Evolutionary conservation across 2,888 invertebrate genomes (phyloP).

Genomic region (Litoditis marina): DNA sequence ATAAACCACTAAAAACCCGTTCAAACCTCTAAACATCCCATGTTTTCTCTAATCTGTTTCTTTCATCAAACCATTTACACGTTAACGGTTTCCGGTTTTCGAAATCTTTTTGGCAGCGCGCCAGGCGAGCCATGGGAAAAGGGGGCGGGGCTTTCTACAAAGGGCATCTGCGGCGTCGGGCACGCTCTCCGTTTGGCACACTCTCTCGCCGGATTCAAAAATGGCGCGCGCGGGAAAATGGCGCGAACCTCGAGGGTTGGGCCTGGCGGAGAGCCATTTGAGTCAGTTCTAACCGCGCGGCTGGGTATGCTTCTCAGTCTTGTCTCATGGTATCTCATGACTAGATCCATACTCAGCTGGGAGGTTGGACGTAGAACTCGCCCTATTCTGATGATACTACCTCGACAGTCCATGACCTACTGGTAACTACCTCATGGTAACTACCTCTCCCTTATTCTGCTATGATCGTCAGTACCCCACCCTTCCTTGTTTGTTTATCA

Average conservation of each 20-base stretch:
- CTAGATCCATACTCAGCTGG: constrained; percentile 18
- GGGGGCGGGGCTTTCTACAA: not conserved
- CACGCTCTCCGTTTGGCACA: not conserved
- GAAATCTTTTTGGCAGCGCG: not conserved
- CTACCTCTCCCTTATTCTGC: too few relatives aligned
- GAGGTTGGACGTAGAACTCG: constrained; percentile 1
- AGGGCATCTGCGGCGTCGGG: not conserved
- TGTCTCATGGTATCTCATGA: constrained; percentile 3
- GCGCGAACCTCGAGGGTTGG: not conserved
- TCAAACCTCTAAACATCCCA: too few relatives aligned
- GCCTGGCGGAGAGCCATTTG: not conserved
- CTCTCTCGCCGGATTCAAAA: not conserved
- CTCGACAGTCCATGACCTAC: too few relatives aligned
- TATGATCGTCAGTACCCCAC: too few relatives aligned
- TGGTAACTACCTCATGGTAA: too few relatives aligned
- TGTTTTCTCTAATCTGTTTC: too few relatives aligned
- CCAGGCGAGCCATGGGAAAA: not conserved
- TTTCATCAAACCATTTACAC: too few relatives aligned
- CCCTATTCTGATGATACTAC: not conserved
- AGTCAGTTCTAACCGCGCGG: not conserved
- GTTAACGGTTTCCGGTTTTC: too few relatives aligned
- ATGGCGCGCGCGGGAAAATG: not conserved
- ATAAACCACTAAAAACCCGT: too few relatives aligned
- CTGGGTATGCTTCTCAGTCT: constrained; percentile 14
- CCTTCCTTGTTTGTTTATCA: constrained; percentile 7